Conservation (phyloP, 2,797 vertebrate genomes). For the Leptoclinus maculatus region DNA sequence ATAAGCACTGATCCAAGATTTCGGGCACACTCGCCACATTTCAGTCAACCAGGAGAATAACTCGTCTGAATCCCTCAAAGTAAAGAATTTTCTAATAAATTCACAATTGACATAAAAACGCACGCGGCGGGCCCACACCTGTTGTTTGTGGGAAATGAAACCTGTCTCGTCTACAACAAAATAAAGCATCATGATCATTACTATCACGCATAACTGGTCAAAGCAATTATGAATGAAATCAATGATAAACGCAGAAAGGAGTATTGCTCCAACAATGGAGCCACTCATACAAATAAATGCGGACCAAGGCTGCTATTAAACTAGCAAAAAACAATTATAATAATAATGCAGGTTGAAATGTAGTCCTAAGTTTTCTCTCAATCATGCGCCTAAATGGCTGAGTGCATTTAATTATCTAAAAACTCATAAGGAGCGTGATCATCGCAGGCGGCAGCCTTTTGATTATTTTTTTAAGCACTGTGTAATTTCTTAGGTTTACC, state of each 20-base stretch:
- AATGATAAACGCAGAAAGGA: slow-evolving; percentile 63
- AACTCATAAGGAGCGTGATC: slow-evolving; percentile 68
- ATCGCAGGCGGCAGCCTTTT: slow-evolving; percentile 54
- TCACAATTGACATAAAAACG: slow-evolving; percentile 9
- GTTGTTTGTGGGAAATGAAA: slow-evolving; percentile 43
- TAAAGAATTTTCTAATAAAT: not conserved
- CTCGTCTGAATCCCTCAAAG: not conserved
- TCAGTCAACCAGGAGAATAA: not conserved
- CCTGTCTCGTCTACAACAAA: slow-evolving; percentile 23
- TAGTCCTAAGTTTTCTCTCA: slow-evolving; percentile 41
- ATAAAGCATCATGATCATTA: slow-evolving; percentile 60
- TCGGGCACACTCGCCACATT: no score
- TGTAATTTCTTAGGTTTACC: slow-evolving; percentile 58
- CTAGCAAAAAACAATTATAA: slow-evolving; percentile 7
- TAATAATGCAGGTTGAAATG: slow-evolving; percentile 46
- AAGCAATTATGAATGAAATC: slow-evolving; percentile 72
- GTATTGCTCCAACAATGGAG: slow-evolving; percentile 52
- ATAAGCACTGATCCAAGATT: not conserved
- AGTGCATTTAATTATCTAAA: slow-evolving; percentile 75
- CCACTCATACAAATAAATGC: slow-evolving; percentile 46
- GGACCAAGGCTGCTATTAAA: slow-evolving; percentile 51
- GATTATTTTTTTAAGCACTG: slow-evolving; percentile 44
- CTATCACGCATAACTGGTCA: slow-evolving; percentile 66
- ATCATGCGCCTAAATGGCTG: slow-evolving; percentile 64
- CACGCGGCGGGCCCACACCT: slow-evolving; percentile 37